Evolutionary conservation across 35 echinoderm and acorn worm species (phyloP).

Genomic region (Holothuria glaberrima): DNA sequence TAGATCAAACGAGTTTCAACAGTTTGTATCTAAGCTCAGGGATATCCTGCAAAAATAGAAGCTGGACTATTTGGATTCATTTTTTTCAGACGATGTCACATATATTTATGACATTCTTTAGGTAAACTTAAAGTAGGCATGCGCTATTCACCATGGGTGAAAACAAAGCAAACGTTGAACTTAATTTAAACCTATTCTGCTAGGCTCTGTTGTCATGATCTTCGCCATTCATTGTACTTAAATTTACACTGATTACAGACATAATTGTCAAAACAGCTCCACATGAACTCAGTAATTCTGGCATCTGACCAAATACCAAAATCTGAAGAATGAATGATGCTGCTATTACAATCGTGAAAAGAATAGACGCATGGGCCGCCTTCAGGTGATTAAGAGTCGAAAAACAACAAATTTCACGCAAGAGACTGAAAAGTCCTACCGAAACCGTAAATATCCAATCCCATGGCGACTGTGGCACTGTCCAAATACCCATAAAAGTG

Average conservation of each 20-base stretch:
- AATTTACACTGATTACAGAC: background rate
- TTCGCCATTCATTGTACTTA: no score
- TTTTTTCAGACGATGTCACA: no score
- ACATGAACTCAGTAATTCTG: slow-evolving; percentile 4
- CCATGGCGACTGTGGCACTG: background rate
- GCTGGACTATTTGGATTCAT: no score
- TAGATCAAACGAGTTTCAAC: no score
- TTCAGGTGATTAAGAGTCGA: slow-evolving; percentile 14
- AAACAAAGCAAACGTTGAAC: no score
- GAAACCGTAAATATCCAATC: background rate
- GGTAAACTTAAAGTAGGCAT: no score
- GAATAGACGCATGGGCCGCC: slow-evolving; percentile 3
- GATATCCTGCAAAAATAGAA: no score
- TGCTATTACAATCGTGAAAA: background rate
- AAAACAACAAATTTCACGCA: slow-evolving; percentile 8
- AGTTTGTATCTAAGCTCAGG: no score
- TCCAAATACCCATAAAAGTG: background rate
- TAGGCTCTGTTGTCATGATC: no score
- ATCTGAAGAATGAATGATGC: slow-evolving; percentile 8
- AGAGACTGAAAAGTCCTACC: background rate
- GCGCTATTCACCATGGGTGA: no score
- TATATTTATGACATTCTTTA: no score
- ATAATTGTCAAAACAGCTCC: slow-evolving; percentile 1
- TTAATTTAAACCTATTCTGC: no score
- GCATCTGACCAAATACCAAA: background rate